Base-by-base conservation (phyloP, 1,140 invertebrate species). In the Calosoma granatense region DNA sequence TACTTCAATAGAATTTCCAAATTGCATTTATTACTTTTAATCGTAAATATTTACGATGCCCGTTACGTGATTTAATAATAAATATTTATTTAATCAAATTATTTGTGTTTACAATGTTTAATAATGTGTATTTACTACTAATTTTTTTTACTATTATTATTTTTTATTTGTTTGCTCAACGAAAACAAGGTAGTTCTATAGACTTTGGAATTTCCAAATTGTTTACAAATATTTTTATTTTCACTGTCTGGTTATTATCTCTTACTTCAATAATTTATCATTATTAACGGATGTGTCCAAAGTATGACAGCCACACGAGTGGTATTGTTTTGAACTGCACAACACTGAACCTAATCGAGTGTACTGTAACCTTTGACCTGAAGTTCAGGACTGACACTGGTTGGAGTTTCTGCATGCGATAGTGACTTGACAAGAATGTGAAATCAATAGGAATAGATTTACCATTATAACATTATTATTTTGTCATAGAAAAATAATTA, bases 1-100 rank as follows among this genome's bases (percentile, higher is more conserved):
- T 61, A 72, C 63, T 61, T 70, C 68, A 21, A 58, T 43, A 2
- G 61, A 63, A 47, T 47, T 6, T 47, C 41, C 41, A 17, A 47
- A 47, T 11, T 47, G 6, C 41, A 47, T 47, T 47, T 47, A 47
- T 47, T 47, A 47, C 14, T 6, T 30, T 30, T 30, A 30, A 6
- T 14, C 4, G 4, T 30, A 30, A 30, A 30, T 30, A 30, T 14
- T 30, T 30, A 6, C 4, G 14, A 6, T 30, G 14, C 26, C 26
- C 6, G 26, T 14, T 30, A 30, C 26, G 26, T 14, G 26, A 30
- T 30, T n/a, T n/a, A n/a, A n/a, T n/a, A n/a, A n/a, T n/a, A n/a
- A n/a, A n/a, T n/a, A n/a, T n/a, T n/a, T n/a, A n/a, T n/a, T n/a
- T n/a, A n/a, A n/a, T n/a, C n/a, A n/a, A n/a, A n/a, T n/a, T n/a